phyloP scores from a whole-genome alignment of 2,797 vertebrate genomes.

The Buceros bicornis region DNA sequence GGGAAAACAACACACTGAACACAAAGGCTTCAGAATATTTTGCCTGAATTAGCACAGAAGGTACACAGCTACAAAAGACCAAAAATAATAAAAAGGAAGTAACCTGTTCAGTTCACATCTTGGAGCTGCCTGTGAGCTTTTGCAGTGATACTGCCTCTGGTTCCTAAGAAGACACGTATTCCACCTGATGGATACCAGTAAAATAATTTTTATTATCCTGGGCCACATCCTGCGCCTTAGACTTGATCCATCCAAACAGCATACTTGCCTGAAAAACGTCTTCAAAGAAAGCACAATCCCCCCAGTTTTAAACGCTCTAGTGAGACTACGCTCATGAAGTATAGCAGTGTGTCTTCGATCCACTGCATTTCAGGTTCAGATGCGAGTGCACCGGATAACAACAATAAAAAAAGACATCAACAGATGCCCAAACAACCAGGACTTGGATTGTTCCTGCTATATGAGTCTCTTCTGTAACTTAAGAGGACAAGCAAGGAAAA shows the following conservation, averaged over 20 bases:
- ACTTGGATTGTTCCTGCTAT: not conserved
- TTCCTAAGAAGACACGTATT: not conserved
- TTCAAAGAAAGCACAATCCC: not conserved
- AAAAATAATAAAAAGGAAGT: not conserved
- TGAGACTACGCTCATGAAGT: not conserved
- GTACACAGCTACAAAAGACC: not conserved
- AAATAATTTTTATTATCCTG: constrained; percentile 38
- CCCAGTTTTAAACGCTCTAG: not conserved
- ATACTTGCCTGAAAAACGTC: not conserved
- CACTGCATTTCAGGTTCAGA: not conserved
- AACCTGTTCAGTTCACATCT: not conserved
- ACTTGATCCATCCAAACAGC: not conserved
- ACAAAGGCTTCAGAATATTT: not conserved
- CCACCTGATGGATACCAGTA: not conserved
- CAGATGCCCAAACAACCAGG: not conserved
- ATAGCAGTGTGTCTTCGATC: not conserved
- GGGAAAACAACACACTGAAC: not conserved
- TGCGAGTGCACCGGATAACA: not conserved
- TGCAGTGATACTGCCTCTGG: not conserved
- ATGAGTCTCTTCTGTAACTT: not conserved
- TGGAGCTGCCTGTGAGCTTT: not conserved
- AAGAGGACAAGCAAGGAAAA: not conserved
- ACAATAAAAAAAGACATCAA: not conserved
- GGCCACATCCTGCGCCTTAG: not conserved
- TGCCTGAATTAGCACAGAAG: not conserved